Base-by-base conservation (phyloP, 2,888 invertebrate species). In the Diarsia dahlii region DNA sequence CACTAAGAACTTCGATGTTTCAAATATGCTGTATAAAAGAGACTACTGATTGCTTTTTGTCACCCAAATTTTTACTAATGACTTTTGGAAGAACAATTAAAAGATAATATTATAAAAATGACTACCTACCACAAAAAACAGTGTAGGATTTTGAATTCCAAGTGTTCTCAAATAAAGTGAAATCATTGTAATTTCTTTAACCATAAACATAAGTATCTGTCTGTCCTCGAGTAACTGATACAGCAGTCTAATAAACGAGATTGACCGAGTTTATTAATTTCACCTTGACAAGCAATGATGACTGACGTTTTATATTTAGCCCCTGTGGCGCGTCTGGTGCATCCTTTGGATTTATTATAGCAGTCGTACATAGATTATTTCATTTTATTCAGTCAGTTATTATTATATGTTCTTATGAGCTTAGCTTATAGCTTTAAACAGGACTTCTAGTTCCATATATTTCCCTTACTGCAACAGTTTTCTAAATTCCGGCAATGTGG, bases 261-360 rank as follows among this genome's bases (percentile, higher is more conserved):
- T 63, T 54, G 64, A n/a, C 58, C 28, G 52, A 45, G 23, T 63
- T 71, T 65, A 84, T 84, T 84, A 23, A 28, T 68, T 73, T 71
- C 63, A 83, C 85, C 85, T 83, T 85, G 82, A 50, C 60, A 56
- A 64, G 46, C 12, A 71, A 60, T 48, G 50, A 68, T 46, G 23
- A 18, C 50, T 62, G 50, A 58, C 39, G 23, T 23, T 68, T 69
- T 45, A 50, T 54, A 63, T 67, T 70, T 34, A 69, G 58, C 28
- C 39, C 39, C 39, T 54, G 39, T 34, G 23, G 4, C 28, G 28
- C 23, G 34, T 46, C 56, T 46, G 82, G 23, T 81, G 81, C 81
- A 81, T 76, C 50, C 34, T 18, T 62, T 66, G 4, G 9, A 18
- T 66, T 66, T 58, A 13, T 63, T 34, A 18, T 3, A n/a, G 10